phyloP scores from a whole-genome alignment of 2,113 vertebrate genomes.

The Empidonax alnorum region DNA sequence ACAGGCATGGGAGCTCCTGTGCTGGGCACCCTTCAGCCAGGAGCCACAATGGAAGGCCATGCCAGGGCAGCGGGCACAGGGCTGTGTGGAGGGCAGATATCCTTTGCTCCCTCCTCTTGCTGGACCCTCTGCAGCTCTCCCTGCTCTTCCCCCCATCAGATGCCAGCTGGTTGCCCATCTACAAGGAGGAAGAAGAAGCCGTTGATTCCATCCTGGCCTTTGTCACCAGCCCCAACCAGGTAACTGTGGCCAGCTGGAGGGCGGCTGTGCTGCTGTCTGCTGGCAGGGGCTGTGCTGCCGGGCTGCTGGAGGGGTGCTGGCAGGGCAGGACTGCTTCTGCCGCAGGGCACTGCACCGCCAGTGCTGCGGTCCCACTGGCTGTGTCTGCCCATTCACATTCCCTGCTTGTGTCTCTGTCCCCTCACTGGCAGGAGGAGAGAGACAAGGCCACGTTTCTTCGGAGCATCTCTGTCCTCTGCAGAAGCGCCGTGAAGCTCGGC shows the following conservation, averaged over 20 bases:
- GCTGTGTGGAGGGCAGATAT: neutral
- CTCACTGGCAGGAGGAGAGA: neutral
- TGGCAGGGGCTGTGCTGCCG: neutral
- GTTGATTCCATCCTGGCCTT: neutral
- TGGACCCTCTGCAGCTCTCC: neutral
- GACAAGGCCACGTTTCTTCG: neutral
- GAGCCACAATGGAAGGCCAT: neutral
- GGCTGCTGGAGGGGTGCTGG: neutral
- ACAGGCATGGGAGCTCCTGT: neutral
- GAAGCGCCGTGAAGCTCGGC: neutral
- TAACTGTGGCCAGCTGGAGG: neutral
- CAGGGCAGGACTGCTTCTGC: neutral
- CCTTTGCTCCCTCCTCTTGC: neutral
- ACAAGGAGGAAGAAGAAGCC: neutral
- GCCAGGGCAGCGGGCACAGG: neutral
- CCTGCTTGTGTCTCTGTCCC: neutral
- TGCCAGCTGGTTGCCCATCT: neutral
- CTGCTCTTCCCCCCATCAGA: neutral
- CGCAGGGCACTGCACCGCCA: neutral
- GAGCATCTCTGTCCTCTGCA: neutral
- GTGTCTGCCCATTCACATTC: neutral
- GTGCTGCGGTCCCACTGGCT: fast-evolving
- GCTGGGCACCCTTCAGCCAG: neutral
- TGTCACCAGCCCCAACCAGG: neutral
- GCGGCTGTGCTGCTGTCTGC: neutral